Conservation (phyloP, 1,140 invertebrate genomes). For the Cataglyphis hispanica region DNA sequence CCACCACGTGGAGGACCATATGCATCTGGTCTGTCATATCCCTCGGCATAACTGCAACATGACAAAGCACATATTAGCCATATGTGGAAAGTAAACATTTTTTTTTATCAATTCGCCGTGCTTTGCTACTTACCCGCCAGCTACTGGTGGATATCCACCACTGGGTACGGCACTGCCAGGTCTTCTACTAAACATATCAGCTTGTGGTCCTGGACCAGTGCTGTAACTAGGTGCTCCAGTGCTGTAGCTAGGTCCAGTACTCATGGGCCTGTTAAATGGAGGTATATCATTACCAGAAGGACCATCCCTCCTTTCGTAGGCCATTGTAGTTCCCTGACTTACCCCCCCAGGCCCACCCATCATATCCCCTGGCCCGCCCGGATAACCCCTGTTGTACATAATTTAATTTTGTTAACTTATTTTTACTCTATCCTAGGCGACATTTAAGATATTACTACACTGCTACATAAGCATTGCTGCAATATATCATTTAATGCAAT, state of each 20-base stretch:
- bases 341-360: slow-evolving; percentile 68
- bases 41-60: slow-evolving; percentile 82
- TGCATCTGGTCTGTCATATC: slow-evolving; percentile 84
- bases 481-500: background rate
- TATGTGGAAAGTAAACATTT: background rate
- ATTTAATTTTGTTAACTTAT: slow-evolving; percentile 71
- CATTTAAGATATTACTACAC: slow-evolving; percentile 34
- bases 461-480: slow-evolving; percentile 26
- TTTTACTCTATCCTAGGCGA: slow-evolving; percentile 67
- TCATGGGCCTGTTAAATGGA: slow-evolving; percentile 82
- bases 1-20: slow-evolving; percentile 84
- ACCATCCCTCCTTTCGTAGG: slow-evolving; percentile 69
- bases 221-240: slow-evolving; percentile 84
- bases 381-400: slow-evolving; percentile 72
- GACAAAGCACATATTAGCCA: background rate
- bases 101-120: background rate
- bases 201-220: slow-evolving; percentile 84
- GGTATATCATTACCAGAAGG: slow-evolving; percentile 70
- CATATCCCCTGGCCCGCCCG: slow-evolving; percentile 69
- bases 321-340: slow-evolving; percentile 68
- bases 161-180: slow-evolving; percentile 83
- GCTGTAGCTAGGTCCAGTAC: slow-evolving; percentile 84
- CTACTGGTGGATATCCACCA: slow-evolving; percentile 83
- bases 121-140: slow-evolving; percentile 81
- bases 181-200: slow-evolving; percentile 86